Percentiles rank a stretch among this genome's conserved stretches.
phyloP scores from a whole-genome alignment of 1,140 invertebrate genomes.

The Heliconius himera region DNA sequence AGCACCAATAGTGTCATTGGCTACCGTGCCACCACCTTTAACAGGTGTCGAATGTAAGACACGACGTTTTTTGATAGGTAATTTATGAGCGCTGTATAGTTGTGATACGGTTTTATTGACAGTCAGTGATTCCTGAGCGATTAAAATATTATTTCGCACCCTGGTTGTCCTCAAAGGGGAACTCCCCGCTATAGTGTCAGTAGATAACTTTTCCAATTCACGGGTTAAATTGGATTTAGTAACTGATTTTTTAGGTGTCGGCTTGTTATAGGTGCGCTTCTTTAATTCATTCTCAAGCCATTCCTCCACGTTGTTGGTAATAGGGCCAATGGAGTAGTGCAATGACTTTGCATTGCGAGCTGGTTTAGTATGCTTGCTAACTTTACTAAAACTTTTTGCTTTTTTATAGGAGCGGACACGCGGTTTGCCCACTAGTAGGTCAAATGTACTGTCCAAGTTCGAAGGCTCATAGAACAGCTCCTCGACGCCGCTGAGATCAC shows the following conservation, averaged over 20 bases:
- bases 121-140: neutral
- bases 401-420: slow-evolving; percentile 56
- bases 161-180: slow-evolving; percentile 38
- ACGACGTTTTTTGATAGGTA: slow-evolving; percentile 65
- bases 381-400: slow-evolving; percentile 49
- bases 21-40: slow-evolving; percentile 35
- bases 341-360: slow-evolving; percentile 48
- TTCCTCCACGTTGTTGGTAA: slow-evolving; percentile 55
- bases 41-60: slow-evolving; percentile 65
- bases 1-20: slow-evolving; percentile 45
- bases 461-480: slow-evolving; percentile 52
- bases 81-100: slow-evolving; percentile 49
- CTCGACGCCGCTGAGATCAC: slow-evolving; percentile 63
- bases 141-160: slow-evolving; percentile 35
- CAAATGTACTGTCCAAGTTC: slow-evolving; percentile 54
- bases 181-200: slow-evolving; percentile 52
- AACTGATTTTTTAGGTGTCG: slow-evolving; percentile 31
- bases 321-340: slow-evolving; percentile 47
- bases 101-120: slow-evolving; percentile 45
- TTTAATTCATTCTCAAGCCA: slow-evolving; percentile 61
- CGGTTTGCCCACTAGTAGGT: slow-evolving; percentile 58
- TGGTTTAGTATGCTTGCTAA: slow-evolving; percentile 34
- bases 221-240: slow-evolving; percentile 39
- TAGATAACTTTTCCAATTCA: slow-evolving; percentile 52
- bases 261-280: slow-evolving; percentile 38